Conservation (phyloP, 2,113 vertebrate species). For the Polypterus senegalus region DNA sequence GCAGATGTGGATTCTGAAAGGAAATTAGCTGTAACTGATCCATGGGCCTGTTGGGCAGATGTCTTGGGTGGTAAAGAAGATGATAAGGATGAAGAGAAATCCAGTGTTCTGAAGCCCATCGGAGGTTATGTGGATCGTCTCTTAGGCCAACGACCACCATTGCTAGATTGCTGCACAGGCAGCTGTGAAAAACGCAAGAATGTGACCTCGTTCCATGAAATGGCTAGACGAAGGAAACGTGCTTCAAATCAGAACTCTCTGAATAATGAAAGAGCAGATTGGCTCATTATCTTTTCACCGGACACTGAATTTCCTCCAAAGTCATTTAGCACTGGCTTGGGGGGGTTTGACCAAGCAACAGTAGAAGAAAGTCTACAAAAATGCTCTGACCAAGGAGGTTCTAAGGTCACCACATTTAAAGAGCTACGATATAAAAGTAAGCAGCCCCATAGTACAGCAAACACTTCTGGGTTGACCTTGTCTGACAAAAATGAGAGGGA, state of each 20-base stretch:
- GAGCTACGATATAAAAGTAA: slow-evolving; percentile 71
- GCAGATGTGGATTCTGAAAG: too few relatives aligned
- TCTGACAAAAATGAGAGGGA: too few relatives aligned
- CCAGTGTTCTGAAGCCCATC: neutral
- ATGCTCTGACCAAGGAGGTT: slow-evolving; percentile 19
- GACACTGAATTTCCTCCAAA: slow-evolving; percentile 57
- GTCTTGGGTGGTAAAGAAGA: slow-evolving; percentile 12
- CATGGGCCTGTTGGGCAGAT: neutral
- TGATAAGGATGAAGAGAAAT: slow-evolving; percentile 12
- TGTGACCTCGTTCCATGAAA: slow-evolving; percentile 78
- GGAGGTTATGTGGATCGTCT: neutral
- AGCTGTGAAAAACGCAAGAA: slow-evolving; percentile 23
- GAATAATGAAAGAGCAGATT: slow-evolving; percentile 60
- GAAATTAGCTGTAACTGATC: too few relatives aligned
- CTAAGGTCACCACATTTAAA: slow-evolving; percentile 81
- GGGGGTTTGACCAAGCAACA: slow-evolving; percentile 9
- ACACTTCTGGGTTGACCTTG: too few relatives aligned
- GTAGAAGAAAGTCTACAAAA: slow-evolving; percentile 3
- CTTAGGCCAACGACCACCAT: fast-evolving
- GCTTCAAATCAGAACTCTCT: slow-evolving; percentile 18
- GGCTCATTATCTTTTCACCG: slow-evolving; percentile 86
- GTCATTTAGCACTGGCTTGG: slow-evolving; percentile 27
- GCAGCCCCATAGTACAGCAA: slow-evolving; percentile 22
- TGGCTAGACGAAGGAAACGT: slow-evolving; percentile 67
- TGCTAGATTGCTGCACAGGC: slow-evolving; percentile 7